Conservation (phyloP, 2,113 vertebrate genomes). For the Varanus komodoensis region DNA sequence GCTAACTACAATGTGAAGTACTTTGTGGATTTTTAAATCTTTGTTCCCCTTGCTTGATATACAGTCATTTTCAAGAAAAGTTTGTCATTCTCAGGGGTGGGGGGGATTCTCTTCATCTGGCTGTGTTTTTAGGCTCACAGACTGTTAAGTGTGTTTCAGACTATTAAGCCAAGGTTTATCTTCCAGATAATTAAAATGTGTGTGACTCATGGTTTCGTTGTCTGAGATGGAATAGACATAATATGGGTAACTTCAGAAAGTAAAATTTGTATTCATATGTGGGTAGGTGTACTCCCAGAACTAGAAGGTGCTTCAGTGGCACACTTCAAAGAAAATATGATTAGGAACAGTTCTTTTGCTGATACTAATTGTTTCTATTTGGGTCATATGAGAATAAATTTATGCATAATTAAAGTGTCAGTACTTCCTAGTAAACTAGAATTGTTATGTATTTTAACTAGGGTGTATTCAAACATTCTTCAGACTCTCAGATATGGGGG, state of each 20-base stretch:
- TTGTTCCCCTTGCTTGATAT: background rate
- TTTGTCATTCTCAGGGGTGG: background rate
- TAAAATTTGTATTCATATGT: background rate
- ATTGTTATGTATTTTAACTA: background rate
- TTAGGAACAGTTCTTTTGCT: background rate
- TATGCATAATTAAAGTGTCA: background rate
- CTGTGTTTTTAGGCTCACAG: too few species aligned
- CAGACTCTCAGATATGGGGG: background rate
- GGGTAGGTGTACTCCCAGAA: background rate
- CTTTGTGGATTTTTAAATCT: too few species aligned
- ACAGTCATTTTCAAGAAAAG: background rate
- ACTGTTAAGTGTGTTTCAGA: background rate
- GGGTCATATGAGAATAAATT: background rate
- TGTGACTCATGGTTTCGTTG: background rate
- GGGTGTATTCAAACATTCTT: background rate
- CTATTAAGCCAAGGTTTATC: background rate
- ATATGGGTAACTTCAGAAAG: background rate
- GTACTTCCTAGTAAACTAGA: background rate
- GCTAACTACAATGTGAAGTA: background rate
- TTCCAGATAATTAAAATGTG: background rate
- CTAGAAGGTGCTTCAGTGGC: background rate
- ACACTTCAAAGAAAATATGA: background rate
- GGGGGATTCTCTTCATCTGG: background rate
- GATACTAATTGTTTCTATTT: background rate
- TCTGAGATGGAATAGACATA: background rate